These are phyloP conservation scores for Crematogaster levior DNA, from an alignment of 2,888 invertebrate species.

Conservation along the genomic window DNA sequence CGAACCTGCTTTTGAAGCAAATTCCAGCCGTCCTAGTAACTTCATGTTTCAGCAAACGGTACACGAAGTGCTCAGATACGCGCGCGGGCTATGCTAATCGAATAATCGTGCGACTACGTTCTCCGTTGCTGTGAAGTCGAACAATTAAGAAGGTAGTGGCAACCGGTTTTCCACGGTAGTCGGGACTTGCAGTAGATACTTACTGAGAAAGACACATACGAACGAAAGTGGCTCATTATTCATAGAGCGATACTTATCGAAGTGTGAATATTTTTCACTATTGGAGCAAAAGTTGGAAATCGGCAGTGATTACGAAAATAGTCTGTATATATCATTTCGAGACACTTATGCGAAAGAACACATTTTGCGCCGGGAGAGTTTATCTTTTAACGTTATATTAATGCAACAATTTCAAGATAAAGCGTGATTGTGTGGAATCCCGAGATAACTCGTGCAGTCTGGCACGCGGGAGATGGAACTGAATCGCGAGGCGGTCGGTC, in stretches of 20 bases:
- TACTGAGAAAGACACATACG: not conserved
- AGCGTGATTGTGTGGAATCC: not conserved
- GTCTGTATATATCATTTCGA: constrained; percentile 6
- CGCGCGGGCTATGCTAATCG: constrained; percentile 14
- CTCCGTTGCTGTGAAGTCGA: not conserved
- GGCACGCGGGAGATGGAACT: not conserved
- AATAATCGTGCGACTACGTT: constrained; percentile 16
- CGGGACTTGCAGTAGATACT: not conserved
- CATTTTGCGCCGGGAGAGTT: not conserved
- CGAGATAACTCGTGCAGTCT: not conserved
- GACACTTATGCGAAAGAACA: not conserved
- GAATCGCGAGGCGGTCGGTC: constrained; percentile 14
- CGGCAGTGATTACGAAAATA: not conserved
- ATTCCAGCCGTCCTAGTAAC: constrained; percentile 27
- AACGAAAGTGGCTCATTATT: not conserved
- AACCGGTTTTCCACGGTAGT: constrained; percentile 1
- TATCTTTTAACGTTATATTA: not conserved
- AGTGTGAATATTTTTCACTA: not conserved
- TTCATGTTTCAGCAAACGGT: constrained; percentile 29
- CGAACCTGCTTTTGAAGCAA: constrained; percentile 49
- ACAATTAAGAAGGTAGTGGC: constrained; percentile 31
- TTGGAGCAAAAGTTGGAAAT: not conserved
- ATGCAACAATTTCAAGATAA: not conserved
- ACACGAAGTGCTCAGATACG: constrained; percentile 14
- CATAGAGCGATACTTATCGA: not conserved